Evolutionary conservation across 1,140 invertebrate genomes (phyloP).

Genomic region (Macrotrachela quadricornifera): DNA sequence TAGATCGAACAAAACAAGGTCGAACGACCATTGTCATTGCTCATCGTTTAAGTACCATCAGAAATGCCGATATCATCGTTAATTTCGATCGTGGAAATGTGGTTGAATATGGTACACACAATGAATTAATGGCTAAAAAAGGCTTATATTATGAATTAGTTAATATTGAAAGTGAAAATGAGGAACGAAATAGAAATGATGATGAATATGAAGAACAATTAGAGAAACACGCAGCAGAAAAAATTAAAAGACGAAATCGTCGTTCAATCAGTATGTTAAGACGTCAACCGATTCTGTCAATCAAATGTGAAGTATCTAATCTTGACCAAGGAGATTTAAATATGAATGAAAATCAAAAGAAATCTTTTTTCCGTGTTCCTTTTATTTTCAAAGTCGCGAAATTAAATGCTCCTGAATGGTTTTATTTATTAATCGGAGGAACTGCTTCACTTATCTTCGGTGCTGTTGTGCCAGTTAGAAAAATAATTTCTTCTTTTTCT

Average conservation of each 20-base stretch:
- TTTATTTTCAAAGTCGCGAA: conserved; percentile 33
- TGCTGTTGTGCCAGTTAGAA: conserved; percentile 51
- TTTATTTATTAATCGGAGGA: conserved; percentile 45
- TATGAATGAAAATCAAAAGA: no score
- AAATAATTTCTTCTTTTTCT: no score
- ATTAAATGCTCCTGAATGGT: conserved; percentile 54
- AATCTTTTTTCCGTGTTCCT: not conserved
- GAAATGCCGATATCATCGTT: conserved; percentile 72
- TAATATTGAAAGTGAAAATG: not conserved
- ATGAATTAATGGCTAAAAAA: conserved; percentile 4
- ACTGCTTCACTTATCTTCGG: conserved; percentile 48
- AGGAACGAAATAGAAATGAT: not conserved
- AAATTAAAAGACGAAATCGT: not conserved
- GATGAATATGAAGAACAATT: not conserved
- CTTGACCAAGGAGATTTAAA: no score
- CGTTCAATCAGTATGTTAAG: no score
- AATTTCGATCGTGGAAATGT: conserved; percentile 70
- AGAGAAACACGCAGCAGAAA: not conserved
- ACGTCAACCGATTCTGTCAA: no score
- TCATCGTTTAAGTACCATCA: conserved; percentile 58
- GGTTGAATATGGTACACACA: conserved; percentile 47
- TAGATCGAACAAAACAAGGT: conserved; percentile 22
- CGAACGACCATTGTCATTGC: conserved; percentile 28
- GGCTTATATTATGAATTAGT: conserved; percentile 5
- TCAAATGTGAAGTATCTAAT: no score